A percentile compares a stretch with the other conserved stretches of the same genome.
These are phyloP conservation scores for Bombus soroeensis DNA, from an alignment of 1,140 invertebrate genomes.

Conservation along the genomic window DNA sequence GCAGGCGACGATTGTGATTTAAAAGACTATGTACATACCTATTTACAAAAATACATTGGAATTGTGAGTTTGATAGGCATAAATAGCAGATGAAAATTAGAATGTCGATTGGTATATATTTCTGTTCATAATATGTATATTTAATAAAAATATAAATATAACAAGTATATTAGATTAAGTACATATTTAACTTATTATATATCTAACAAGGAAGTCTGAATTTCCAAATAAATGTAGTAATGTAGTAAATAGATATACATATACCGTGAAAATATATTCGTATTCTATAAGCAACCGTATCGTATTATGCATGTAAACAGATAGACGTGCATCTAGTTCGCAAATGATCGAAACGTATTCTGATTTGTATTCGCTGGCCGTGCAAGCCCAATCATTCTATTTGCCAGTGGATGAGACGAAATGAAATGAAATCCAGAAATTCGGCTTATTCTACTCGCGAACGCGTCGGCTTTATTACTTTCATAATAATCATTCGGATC, in stretches of 20 bases:
- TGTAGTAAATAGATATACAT: neutral
- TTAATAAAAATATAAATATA: neutral
- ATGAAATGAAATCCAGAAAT: slow-evolving; percentile 67
- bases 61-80: neutral
- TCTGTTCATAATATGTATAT: too few relatives aligned
- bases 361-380: slow-evolving; percentile 61
- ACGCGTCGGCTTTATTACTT: slow-evolving; percentile 61
- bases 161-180: neutral
- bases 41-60: too few relatives aligned
- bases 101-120: neutral
- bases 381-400: slow-evolving; percentile 61
- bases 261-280: neutral
- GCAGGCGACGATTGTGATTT: slow-evolving; percentile 27
- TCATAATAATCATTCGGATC: slow-evolving; percentile 51
- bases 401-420: slow-evolving; percentile 61
- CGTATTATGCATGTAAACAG: slow-evolving; percentile 25
- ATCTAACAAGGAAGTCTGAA: neutral
- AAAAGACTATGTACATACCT: neutral
- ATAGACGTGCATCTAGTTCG: slow-evolving; percentile 30
- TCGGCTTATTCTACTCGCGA: slow-evolving; percentile 62
- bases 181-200: neutral
- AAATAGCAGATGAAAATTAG: neutral
- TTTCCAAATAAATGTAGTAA: slow-evolving; percentile 15
- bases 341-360: slow-evolving; percentile 57
- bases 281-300: neutral